phyloP scores from a whole-genome alignment of 2,888 invertebrate species.

The Drosophila percnosoma region DNA sequence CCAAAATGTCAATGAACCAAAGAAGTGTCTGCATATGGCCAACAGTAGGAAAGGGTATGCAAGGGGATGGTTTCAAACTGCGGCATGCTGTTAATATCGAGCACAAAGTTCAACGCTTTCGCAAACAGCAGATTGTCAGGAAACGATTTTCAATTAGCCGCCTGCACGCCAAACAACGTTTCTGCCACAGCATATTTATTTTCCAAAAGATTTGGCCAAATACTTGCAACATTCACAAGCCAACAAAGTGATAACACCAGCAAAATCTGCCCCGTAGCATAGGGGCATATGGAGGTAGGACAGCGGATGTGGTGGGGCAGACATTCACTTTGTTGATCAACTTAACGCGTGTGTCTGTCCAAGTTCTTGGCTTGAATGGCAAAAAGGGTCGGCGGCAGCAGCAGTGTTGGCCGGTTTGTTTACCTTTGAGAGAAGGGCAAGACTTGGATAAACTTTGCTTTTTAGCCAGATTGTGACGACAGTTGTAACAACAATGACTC shows the following conservation, averaged over 20 bases:
- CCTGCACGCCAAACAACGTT: slow-evolving; percentile 33
- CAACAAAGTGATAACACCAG: slow-evolving; percentile 38
- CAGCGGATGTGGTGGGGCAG: not conserved
- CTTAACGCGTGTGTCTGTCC: slow-evolving; percentile 54
- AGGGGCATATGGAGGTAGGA: not conserved
- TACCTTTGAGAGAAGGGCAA: slow-evolving; percentile 35
- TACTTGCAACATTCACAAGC: slow-evolving; percentile 31
- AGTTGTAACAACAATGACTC: slow-evolving; percentile 46
- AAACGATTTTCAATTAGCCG: slow-evolving; percentile 66
- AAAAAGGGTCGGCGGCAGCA: not conserved
- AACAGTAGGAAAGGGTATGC: not conserved
- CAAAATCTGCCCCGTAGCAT: slow-evolving; percentile 8
- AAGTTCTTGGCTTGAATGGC: slow-evolving; percentile 30
- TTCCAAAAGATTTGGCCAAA: slow-evolving; percentile 47
- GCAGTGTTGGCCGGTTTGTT: slow-evolving; percentile 32
- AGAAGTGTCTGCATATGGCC: slow-evolving; percentile 69
- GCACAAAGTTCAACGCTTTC: slow-evolving; percentile 71
- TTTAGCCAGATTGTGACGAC: slow-evolving; percentile 33
- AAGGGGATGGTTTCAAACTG: not conserved
- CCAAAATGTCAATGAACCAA: slow-evolving; percentile 74
- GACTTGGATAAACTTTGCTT: slow-evolving; percentile 45
- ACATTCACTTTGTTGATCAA: slow-evolving; percentile 48
- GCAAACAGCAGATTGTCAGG: slow-evolving; percentile 49
- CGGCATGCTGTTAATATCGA: slow-evolving; percentile 50
- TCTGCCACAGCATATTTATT: slow-evolving; percentile 48